Percentiles rank a stretch among this genome's conserved stretches.
These are phyloP conservation scores for Nomada lathburiana DNA, from an alignment of 2,888 invertebrate species.

Conservation along the genomic window DNA sequence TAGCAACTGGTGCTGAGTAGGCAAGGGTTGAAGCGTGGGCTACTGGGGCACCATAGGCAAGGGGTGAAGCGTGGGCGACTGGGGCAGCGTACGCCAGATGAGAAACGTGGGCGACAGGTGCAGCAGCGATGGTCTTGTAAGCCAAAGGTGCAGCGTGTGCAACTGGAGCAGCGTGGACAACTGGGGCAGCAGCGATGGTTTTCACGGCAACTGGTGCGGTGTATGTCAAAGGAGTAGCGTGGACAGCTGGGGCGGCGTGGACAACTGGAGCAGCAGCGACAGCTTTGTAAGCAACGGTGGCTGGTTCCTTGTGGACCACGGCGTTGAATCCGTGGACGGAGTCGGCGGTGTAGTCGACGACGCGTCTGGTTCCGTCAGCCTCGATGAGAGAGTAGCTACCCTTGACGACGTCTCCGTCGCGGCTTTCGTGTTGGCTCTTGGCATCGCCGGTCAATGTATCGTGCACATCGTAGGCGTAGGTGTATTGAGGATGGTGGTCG, in stretches of 20 bases:
- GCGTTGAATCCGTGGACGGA: conserved; percentile 81
- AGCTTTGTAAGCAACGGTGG: conserved; percentile 77
- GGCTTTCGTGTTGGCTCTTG: conserved; percentile 80
- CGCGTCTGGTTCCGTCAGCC: conserved; percentile 84
- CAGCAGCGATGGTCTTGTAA: conserved; percentile 29
- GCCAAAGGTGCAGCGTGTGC: conserved; percentile 68
- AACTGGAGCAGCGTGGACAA: conserved; percentile 58
- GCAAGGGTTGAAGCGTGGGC: conserved; percentile 78
- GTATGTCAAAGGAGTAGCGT: conserved; percentile 71
- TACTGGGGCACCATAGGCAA: conserved; percentile 38
- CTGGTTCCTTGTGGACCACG: conserved; percentile 80
- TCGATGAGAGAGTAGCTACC: conserved; percentile 84
- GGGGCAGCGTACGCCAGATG: conserved; percentile 78
- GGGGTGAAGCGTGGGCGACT: conserved; percentile 68
- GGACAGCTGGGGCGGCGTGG: conserved; percentile 71
- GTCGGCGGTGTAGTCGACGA: conserved; percentile 81
- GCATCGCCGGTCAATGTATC: conserved; percentile 80
- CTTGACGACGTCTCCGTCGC: conserved; percentile 80
- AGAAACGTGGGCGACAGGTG: conserved; percentile 59
- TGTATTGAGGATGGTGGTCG: conserved; percentile 82
- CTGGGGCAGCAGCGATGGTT: conserved; percentile 77
- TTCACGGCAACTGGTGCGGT: conserved; percentile 38
- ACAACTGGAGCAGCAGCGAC: conserved; percentile 77
- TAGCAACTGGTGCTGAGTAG: conserved; percentile 74
- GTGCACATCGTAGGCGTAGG: conserved; percentile 79